phyloP scores from a whole-genome alignment of 1,140 invertebrate genomes.

The Agrypnia vestita region DNA sequence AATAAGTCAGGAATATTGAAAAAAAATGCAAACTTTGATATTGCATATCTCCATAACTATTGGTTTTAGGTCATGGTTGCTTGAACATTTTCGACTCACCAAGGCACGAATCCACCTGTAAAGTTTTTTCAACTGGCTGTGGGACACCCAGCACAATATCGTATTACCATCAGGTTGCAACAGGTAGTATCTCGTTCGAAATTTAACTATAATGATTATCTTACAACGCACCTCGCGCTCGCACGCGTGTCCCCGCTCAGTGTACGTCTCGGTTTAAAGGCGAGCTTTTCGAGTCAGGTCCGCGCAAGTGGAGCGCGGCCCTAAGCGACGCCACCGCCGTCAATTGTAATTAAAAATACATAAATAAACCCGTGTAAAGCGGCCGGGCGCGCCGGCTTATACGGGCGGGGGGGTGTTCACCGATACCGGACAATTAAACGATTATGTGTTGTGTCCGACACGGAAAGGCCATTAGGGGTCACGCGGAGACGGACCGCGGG shows the following conservation, averaged over 20 bases:
- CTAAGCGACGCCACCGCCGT: conserved; percentile 13
- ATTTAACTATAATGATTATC: no score
- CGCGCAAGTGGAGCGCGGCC: background rate
- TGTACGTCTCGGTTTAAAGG: background rate
- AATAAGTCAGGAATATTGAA: no score
- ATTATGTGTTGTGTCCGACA: conserved; percentile 49
- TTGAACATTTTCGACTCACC: no score
- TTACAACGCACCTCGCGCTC: background rate
- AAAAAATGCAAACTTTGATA: no score
- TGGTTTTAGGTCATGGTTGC: no score
- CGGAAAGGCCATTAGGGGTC: conserved; percentile 50
- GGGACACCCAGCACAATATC: no score
- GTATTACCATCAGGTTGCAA: no score
- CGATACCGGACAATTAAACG: conserved; percentile 54
- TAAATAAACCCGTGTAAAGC: conserved; percentile 37
- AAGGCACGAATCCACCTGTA: no score
- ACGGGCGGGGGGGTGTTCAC: conserved; percentile 12
- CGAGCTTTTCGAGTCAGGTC: no score
- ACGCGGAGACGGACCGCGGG: background rate
- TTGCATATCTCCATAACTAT: no score
- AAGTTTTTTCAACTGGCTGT: no score
- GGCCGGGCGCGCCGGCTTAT: conserved; percentile 2
- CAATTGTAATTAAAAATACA: conserved; percentile 49
- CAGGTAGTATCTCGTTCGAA: no score
- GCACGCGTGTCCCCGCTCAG: background rate